Evolutionary conservation across 2,113 vertebrate genomes (phyloP).

Genomic region (Paraplagusia blochii): DNA sequence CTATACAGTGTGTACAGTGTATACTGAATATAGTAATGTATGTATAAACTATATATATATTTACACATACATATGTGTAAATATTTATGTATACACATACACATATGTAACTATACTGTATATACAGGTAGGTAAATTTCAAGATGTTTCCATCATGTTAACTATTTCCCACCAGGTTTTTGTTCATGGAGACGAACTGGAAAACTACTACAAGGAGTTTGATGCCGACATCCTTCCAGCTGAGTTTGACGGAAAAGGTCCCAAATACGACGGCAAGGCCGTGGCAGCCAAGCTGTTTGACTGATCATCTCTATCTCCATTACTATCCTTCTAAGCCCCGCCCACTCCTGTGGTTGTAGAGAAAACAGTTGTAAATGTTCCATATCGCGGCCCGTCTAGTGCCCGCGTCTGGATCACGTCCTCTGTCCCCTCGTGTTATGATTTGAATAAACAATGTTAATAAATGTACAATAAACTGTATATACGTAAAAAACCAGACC

Average conservation of each 20-base stretch:
- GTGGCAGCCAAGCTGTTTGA: conserved; percentile 84
- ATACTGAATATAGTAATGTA: too few species aligned
- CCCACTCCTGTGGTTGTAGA: conserved; percentile 36
- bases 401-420: neutral
- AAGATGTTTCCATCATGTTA: too few species aligned
- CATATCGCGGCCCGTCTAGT: too few species aligned
- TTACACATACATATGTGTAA: too few species aligned
- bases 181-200: conserved; percentile 91
- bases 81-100: too few species aligned
- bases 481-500: conserved; percentile 41
- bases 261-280: conserved; percentile 87
- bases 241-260: conserved; percentile 88
- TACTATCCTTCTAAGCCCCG: neutral
- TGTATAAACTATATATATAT: too few species aligned
- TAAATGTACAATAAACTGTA: conserved; percentile 72
- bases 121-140: neutral
- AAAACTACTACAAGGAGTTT: conserved; percentile 90
- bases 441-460: conserved; percentile 31
- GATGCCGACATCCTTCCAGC: conserved; percentile 87
- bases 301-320: conserved; percentile 21
- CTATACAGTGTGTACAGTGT: too few species aligned
- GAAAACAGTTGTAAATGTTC: conserved; percentile 8
- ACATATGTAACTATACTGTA: too few species aligned
- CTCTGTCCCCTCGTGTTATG: conserved; percentile 27
- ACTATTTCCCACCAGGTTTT: conserved; percentile 83